Conservation (phyloP, 1,140 invertebrate genomes). For the Drosophila nigromelanica region DNA sequence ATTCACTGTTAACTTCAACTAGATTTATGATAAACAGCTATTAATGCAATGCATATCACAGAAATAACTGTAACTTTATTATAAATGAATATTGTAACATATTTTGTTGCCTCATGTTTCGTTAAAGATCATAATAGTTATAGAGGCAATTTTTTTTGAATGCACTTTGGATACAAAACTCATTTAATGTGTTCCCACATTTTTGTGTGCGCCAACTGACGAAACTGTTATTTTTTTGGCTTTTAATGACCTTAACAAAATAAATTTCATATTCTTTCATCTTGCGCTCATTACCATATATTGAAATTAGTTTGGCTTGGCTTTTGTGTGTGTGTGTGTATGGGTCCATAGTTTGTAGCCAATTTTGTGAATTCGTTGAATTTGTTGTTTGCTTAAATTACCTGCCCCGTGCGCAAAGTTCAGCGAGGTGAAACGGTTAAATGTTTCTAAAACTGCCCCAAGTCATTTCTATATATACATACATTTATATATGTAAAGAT, state of each 20-base stretch:
- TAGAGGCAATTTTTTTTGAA: not conserved
- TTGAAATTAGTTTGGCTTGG: constrained; percentile 29
- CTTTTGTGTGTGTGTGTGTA: not conserved
- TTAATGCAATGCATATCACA: not conserved
- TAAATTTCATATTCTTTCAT: constrained; percentile 35
- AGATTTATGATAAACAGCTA: too few relatives aligned
- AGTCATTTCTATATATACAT: constrained; percentile 6
- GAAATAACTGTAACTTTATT: not conserved
- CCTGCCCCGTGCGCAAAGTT: constrained; percentile 38
- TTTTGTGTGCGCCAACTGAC: constrained; percentile 5
- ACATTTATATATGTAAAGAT: not conserved
- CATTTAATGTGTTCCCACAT: not conserved
- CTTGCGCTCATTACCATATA: constrained; percentile 33
- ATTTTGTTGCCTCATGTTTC: not conserved
- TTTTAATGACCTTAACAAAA: constrained; percentile 27
- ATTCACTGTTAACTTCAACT: too few relatives aligned
- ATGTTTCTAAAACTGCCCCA: constrained; percentile 44
- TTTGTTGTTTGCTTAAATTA: constrained; percentile 44
- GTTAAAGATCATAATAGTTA: not conserved
- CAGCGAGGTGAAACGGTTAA: constrained; percentile 57
- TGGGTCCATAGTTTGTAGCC: constrained; percentile 19
- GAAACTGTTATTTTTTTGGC: constrained; percentile 4
- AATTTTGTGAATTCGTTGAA: constrained; percentile 32
- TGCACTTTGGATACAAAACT: constrained; percentile 13
- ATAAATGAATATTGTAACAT: not conserved